phyloP scores from a whole-genome alignment of 2,113 vertebrate species.

The Rynchops niger region DNA sequence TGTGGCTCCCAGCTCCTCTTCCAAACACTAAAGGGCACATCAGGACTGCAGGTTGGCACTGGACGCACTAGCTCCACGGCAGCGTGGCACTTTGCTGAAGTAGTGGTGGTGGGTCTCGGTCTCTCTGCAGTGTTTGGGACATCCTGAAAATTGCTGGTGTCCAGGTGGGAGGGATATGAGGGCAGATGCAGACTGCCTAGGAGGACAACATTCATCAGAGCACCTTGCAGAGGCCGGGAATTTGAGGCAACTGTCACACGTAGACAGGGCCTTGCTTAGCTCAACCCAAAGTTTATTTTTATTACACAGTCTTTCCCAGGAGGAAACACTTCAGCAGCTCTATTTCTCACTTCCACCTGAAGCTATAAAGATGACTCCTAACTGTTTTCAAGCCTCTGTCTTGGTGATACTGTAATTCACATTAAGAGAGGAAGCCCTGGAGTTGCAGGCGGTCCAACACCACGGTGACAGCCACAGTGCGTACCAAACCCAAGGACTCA shows the following conservation, averaged over 20 bases:
- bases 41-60: not conserved
- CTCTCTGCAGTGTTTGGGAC: not conserved
- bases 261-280: not conserved
- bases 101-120: not conserved
- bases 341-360: not conserved
- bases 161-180: not conserved
- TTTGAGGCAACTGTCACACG: rapidly evolving
- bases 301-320: not conserved
- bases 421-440: not conserved
- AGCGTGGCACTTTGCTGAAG: not conserved
- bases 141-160: not conserved
- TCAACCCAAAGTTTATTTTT: not conserved
- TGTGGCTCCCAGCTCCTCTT: not conserved
- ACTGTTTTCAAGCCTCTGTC: not conserved
- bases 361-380: not conserved
- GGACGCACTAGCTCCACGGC: not conserved
- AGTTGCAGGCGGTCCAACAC: not conserved
- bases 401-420: not conserved
- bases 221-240: not conserved
- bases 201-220: not conserved
- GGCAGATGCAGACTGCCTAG: not conserved
- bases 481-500: rapidly evolving
- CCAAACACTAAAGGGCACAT: not conserved
- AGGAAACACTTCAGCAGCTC: not conserved
- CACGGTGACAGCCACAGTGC: rapidly evolving